Evolutionary conservation across 2,888 invertebrate genomes (phyloP).

Genomic region (Diplazon laetatorius): DNA sequence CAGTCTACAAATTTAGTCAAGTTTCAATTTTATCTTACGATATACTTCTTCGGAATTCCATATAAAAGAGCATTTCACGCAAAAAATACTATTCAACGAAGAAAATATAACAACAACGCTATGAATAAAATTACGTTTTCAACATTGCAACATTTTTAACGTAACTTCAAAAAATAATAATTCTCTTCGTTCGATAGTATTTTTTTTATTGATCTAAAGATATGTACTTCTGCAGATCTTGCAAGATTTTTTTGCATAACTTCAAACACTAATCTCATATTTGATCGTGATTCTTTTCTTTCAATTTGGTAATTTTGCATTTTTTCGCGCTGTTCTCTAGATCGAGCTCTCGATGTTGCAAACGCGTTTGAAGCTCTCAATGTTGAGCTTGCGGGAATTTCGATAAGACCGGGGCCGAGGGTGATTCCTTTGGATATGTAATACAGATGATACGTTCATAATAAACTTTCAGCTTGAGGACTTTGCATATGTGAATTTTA

Average conservation of each 20-base stretch:
- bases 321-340: background rate
- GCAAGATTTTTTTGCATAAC: slow-evolving; percentile 36
- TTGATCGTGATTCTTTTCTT: background rate
- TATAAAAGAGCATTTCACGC: too few species aligned
- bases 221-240: slow-evolving; percentile 25
- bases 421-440: slow-evolving; percentile 31
- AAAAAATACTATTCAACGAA: too few species aligned
- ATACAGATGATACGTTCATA: background rate
- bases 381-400: slow-evolving; percentile 38
- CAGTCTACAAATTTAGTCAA: background rate
- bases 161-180: background rate
- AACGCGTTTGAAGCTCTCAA: background rate
- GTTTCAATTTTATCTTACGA: too few species aligned
- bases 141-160: background rate
- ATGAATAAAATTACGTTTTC: background rate
- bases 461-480: slow-evolving; percentile 8
- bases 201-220: background rate
- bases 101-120: too few species aligned
- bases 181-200: background rate
- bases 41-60: too few species aligned
- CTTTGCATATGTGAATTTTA: too few species aligned
- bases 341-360: background rate
- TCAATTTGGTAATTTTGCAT: background rate
- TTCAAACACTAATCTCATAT: slow-evolving; percentile 33
- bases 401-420: slow-evolving; percentile 36